These are phyloP conservation scores for Halocaridina rubra DNA, from an alignment of 2,888 invertebrate genomes.

Conservation along the genomic window DNA sequence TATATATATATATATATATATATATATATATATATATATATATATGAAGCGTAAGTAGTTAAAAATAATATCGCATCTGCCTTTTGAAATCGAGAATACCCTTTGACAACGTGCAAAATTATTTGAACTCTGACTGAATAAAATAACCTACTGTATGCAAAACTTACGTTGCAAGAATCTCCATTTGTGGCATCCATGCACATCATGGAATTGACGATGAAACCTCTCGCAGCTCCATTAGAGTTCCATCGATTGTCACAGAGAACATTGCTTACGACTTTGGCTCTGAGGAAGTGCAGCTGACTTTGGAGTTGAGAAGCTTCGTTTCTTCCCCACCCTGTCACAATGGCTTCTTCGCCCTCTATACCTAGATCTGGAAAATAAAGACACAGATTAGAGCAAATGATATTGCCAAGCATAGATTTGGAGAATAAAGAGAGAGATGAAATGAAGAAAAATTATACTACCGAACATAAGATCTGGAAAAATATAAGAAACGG, in stretches of 20 bases:
- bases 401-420: too few species aligned
- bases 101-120: too few species aligned
- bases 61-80: too few species aligned
- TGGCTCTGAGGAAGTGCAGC: constrained; percentile 67
- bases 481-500: too few species aligned
- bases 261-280: constrained; percentile 67
- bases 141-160: too few species aligned
- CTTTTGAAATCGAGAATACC: too few species aligned
- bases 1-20: constrained; percentile 15
- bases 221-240: constrained; percentile 66
- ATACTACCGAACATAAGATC: too few species aligned
- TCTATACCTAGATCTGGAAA: constrained; percentile 36
- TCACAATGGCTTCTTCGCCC: constrained; percentile 65
- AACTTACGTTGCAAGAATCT: constrained; percentile 69
- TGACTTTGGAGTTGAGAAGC: constrained; percentile 67
- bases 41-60: background rate
- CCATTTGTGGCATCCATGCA: constrained; percentile 68
- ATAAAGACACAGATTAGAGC: too few species aligned
- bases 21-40: constrained; percentile 16
- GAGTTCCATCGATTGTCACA: constrained; percentile 66
- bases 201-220: constrained; percentile 68
- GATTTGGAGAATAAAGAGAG: too few species aligned
- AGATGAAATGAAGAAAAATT: too few species aligned
- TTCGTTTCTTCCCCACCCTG: constrained; percentile 69
- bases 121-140: too few species aligned